Percentiles rank a stretch among this genome's conserved stretches.
Evolutionary conservation across 2,113 vertebrate genomes (phyloP).

Genomic region (Rhombomys opimus): DNA sequence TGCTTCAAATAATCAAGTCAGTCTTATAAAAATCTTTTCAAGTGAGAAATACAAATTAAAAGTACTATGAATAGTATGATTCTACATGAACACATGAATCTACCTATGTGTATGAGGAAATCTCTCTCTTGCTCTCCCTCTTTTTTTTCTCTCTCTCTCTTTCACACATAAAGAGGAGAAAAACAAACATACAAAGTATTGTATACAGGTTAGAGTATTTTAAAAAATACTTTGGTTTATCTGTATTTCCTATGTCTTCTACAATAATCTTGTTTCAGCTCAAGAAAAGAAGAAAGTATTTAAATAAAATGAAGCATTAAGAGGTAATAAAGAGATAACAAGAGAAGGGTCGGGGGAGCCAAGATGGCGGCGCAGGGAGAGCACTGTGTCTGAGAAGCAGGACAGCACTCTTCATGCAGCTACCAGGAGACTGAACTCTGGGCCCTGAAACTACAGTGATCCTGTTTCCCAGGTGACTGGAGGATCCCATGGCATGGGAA

Average conservation of each 20-base stretch:
- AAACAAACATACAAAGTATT: not conserved
- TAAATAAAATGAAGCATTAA: conserved; percentile 9
- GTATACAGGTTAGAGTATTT: not conserved
- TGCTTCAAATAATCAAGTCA: not conserved
- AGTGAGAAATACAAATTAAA: not conserved
- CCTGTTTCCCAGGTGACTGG: too few species aligned
- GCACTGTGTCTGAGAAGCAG: too few species aligned
- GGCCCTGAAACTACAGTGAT: too few species aligned
- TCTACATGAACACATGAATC: not conserved
- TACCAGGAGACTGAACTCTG: too few species aligned
- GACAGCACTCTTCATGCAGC: too few species aligned
- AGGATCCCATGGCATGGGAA: too few species aligned
- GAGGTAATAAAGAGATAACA: not conserved
- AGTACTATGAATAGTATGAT: not conserved
- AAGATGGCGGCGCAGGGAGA: too few species aligned
- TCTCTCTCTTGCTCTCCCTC: too few species aligned
- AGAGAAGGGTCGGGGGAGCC: too few species aligned
- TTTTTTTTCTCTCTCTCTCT: too few species aligned
- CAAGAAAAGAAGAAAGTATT: not conserved
- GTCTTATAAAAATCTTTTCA: not conserved
- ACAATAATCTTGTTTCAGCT: not conserved
- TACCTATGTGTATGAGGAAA: not conserved
- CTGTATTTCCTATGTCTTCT: not conserved
- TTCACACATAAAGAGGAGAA: not conserved
- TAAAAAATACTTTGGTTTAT: not conserved